Conservation (phyloP, 2,888 invertebrate species). For the Metacarcinus magister region DNA sequence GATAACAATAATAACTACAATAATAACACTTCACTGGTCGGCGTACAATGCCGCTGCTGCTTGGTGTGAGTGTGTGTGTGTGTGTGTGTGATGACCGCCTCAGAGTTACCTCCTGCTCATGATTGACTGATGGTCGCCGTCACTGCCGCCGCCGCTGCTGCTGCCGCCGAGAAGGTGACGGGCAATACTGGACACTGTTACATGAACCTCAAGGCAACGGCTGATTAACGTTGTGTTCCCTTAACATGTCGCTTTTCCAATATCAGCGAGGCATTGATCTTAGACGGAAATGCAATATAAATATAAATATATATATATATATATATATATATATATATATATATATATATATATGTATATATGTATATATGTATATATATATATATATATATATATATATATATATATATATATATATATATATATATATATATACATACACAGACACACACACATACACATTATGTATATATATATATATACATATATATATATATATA, state of each 20-base stretch:
- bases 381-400: slow-evolving; percentile 63
- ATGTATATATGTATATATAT: slow-evolving; percentile 14
- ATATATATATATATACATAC: slow-evolving; percentile 53
- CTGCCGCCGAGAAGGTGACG: neutral
- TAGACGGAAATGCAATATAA: too few relatives aligned
- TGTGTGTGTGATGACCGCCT: neutral
- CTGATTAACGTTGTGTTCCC: neutral
- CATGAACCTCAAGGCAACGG: neutral
- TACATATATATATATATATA: neutral
- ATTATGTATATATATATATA: neutral
- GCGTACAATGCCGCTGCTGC: neutral
- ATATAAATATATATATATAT: slow-evolving; percentile 51
- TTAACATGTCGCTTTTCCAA: too few relatives aligned
- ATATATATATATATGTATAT: neutral
- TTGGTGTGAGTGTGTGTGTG: neutral
- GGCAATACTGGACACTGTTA: neutral
- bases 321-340: neutral
- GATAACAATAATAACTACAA: neutral
- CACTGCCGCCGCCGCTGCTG: neutral
- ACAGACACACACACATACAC: slow-evolving; percentile 44
- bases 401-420: slow-evolving; percentile 69
- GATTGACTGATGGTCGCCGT: neutral
- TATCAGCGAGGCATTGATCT: too few relatives aligned
- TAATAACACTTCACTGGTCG: neutral
- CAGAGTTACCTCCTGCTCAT: neutral